Base-by-base conservation (phyloP, 2,888 invertebrate genomes). In the Pseudococcus longispinus region DNA sequence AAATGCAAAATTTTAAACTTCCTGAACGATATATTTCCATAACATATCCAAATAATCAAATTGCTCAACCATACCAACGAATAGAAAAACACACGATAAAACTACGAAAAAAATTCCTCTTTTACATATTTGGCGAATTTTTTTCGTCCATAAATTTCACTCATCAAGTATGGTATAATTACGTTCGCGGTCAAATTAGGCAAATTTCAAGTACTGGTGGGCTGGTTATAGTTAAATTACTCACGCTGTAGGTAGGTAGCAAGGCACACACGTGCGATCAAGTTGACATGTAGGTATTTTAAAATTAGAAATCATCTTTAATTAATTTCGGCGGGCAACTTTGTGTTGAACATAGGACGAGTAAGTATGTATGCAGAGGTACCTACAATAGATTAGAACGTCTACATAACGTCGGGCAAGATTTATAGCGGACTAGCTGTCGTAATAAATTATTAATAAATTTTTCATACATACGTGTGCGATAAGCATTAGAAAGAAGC, bases 241-340 rank as follows among this genome's bases (percentile, higher is more conserved):
- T 70, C 70, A 5, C 15, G 23, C 60, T 2, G 1, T 2, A 37
- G 23, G 60, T 60, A 60, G 23, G 23, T n/a, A n/a, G 18, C n/a
- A 1, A 23, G 20, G 15, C n/a, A n/a, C 11, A 70, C 70, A 70
- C 70, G 70, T 70, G 70, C 29, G 23, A 23, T 60, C n/a, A 55
- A 55, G n/a, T 20, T n/a, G n/a, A 55, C n/a, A 20, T 18, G 44
- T 60, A 60, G 13, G 26, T 65, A 65, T 29, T 18, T 70, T 70
- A 29, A 29, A 29, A 70, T 65, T 65, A 65, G 65, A 65, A 65
- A 65, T 65, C 32, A 70, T 70, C 26, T 70, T 29, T 70, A 70
- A 70, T 70, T 70, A 70, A 26, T 70, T 29, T 29, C 15, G 70
- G 70, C 29, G 29, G 29, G 23, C 60, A 23, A 70, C 70, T 15